These are phyloP conservation scores for Triops cancriformis DNA, from an alignment of 1,140 invertebrate species.

Conservation along the genomic window DNA sequence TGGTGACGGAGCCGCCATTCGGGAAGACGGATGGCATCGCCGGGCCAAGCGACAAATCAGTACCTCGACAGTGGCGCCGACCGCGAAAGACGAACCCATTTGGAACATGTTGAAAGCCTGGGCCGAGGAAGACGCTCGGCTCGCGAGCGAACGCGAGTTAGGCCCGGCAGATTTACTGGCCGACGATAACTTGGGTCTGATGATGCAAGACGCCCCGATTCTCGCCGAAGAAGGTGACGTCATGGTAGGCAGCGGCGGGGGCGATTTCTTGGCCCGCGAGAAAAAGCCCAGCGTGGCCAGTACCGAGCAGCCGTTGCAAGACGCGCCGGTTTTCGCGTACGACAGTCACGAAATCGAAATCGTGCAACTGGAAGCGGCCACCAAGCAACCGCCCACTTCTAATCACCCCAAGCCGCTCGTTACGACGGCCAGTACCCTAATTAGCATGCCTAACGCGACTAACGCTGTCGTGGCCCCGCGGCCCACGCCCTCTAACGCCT, in stretches of 20 bases:
- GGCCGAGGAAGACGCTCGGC: conserved; percentile 16
- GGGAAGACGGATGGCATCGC: neutral
- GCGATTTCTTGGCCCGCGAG: neutral
- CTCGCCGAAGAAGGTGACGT: neutral
- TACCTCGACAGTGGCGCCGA: neutral
- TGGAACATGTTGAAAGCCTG: conserved; percentile 24
- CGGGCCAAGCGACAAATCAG: neutral
- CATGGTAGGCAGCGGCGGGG: neutral
- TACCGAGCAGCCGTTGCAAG: conserved; percentile 15
- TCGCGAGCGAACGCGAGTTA: neutral
- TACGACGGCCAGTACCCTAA: neutral
- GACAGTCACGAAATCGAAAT: conserved; percentile 43
- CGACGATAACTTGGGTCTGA: neutral
- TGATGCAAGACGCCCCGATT: neutral
- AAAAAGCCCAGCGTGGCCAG: neutral
- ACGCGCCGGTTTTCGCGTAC: conserved; percentile 32
- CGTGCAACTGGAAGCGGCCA: conserved; percentile 37
- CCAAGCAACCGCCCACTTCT: neutral
- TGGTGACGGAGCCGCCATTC: neutral
- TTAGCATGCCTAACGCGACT: neutral
- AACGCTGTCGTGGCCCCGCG: too few relatives aligned
- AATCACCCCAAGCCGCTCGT: neutral
- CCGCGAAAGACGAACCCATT: conserved; percentile 16
- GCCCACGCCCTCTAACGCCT: neutral
- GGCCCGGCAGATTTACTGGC: neutral